phyloP scores from a whole-genome alignment of 2,797 vertebrate species.

The Mus minutoides region DNA sequence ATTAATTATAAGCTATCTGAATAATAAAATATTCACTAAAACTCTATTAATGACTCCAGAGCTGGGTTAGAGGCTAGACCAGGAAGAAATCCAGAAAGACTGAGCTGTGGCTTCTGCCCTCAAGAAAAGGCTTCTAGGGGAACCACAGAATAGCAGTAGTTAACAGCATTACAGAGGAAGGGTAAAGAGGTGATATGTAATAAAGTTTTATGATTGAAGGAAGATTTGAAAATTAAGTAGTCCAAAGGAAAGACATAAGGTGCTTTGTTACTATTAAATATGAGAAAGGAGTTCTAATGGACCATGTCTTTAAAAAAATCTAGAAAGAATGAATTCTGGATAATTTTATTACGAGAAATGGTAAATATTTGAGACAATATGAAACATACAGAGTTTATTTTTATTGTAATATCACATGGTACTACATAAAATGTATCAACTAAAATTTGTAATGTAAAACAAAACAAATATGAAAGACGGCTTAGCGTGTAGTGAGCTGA shows the following conservation, averaged over 20 bases:
- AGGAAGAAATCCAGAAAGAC: conserved; percentile 4
- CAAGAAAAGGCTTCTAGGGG: not conserved
- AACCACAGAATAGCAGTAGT: not conserved
- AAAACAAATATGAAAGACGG: not conserved
- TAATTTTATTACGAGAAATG: not conserved
- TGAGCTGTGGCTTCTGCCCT: not conserved
- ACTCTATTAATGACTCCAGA: not conserved
- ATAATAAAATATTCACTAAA: conserved; percentile 33
- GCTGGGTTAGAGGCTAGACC: not conserved
- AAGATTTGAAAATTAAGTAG: not conserved
- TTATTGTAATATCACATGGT: not conserved
- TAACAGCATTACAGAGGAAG: not conserved
- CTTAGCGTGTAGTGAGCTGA: not conserved
- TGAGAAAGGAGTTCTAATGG: not conserved
- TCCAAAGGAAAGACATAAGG: not conserved
- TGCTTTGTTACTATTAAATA: not conserved
- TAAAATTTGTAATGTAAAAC: not conserved
- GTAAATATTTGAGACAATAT: not conserved
- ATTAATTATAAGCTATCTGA: not conserved
- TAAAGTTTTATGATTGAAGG: conserved; percentile 4
- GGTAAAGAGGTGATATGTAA: not conserved
- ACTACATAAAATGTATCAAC: not conserved
- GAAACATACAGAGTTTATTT: not conserved
- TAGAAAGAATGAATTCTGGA: not conserved
- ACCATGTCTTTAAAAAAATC: not conserved